phyloP scores from a whole-genome alignment of 2,113 vertebrate species.

The Aix galericulata region DNA sequence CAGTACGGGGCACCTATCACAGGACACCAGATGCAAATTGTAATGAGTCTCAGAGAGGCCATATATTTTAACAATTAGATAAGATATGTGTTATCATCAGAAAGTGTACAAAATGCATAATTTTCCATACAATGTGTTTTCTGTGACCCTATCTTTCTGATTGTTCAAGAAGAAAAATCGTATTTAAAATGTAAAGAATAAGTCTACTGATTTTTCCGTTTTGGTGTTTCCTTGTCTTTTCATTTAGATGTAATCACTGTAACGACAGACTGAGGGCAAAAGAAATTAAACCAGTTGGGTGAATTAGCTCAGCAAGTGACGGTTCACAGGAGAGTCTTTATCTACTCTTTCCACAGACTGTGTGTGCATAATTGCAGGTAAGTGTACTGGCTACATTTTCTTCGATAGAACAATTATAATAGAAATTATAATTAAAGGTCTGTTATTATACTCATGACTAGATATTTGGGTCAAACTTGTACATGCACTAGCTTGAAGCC shows the following conservation, averaged over 20 bases:
- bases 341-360: conserved; percentile 31
- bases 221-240: conserved; percentile 37
- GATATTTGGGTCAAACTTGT: conserved; percentile 64
- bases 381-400: conserved; percentile 45
- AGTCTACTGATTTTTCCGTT: neutral
- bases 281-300: conserved; percentile 43
- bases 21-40: neutral
- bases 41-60: neutral
- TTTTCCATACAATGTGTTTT: neutral
- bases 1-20: neutral
- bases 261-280: conserved; percentile 33
- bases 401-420: conserved; percentile 58
- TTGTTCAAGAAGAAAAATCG: neutral
- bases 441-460: conserved; percentile 56
- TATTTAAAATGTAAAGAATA: neutral
- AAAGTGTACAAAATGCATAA: neutral
- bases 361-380: conserved; percentile 34
- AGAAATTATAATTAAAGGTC: conserved; percentile 61
- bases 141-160: neutral
- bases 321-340: conserved; percentile 45
- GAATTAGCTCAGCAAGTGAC: conserved; percentile 58
- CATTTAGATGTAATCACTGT: conserved; percentile 26
- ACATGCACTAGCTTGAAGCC: conserved; percentile 9
- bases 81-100: accelerated
- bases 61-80: neutral